phyloP scores from a whole-genome alignment of 2,113 vertebrate species.

The Psettodes erumei region DNA sequence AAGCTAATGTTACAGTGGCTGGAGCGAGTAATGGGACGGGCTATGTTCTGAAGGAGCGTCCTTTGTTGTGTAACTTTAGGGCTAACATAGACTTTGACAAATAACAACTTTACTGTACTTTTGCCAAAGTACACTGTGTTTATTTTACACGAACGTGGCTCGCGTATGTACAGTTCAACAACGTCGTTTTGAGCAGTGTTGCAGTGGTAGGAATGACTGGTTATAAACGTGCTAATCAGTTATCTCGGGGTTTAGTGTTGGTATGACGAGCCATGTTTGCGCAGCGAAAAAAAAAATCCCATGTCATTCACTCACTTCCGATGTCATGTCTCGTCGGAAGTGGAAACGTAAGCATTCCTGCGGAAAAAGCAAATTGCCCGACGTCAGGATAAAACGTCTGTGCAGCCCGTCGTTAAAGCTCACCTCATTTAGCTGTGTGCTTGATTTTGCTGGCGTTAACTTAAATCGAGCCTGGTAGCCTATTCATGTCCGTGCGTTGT shows the following conservation, averaged over 20 bases:
- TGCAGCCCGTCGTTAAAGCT: neutral
- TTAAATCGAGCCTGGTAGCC: neutral
- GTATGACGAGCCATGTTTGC: neutral
- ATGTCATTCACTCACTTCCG: too few species aligned
- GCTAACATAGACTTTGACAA: neutral
- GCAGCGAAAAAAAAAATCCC: too few species aligned
- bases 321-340: too few species aligned
- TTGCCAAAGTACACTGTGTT: neutral
- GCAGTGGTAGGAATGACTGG: neutral
- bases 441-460: neutral
- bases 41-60: fast-evolving
- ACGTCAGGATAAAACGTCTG: neutral
- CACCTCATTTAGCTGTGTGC: neutral
- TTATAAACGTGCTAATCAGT: neutral
- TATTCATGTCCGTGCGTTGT: neutral
- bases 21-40: neutral
- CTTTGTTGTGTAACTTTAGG: neutral
- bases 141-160: neutral
- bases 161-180: too few species aligned
- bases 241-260: neutral
- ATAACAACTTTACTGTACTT: neutral
- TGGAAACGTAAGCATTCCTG: neutral
- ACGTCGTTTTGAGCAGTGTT: neutral
- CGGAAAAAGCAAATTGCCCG: too few species aligned
- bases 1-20: neutral